Evolutionary conservation across 2,113 vertebrate species (phyloP), one percentile per base, ranked within the genome.

Genomic region (Silurus glanis): DNA sequence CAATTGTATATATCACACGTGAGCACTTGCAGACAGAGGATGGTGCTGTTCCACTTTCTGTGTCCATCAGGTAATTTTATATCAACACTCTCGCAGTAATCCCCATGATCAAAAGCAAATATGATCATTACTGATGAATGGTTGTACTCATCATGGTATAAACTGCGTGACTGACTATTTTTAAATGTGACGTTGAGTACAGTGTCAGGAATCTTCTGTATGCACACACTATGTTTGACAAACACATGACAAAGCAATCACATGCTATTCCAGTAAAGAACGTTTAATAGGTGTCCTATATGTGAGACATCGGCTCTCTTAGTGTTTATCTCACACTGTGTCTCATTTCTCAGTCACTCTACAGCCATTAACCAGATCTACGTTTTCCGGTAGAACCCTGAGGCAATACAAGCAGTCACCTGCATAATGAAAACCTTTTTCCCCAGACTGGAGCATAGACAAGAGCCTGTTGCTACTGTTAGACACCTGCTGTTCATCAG

Each of bases 1-100:
- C 91, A 82, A 94, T 94, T 92, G 93, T 92, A 92, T 94, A 94
- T 92, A 92, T 94, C 92, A 91, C 92, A 92, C 91, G 90, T 89
- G 90, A 92, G 92, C 90, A 91, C 91, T 92, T 93, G 92, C 82
- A 84, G 89, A 86, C n/a, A 86, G 62, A 59, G 88, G 83, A 90
- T 71, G 84, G 79, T 88, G 75, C 86, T 86, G 85, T 82, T 89
- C 71, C 83, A 85, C 83, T 75, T 85, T 71, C 85, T 85, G 78
- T 72, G 83, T 84, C 78, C 84, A 86, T 91, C 89, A 86, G 64
- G 69, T 67, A 75, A 51, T 75, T 76, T 86, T 55, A 80, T 84
- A 83, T 88, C 76, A 86, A 72, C 87, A 84, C 25, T 59, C 76
- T 78, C 10, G 4, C 78, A 61, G 53, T 79, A 78, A 81, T 86